Evolutionary conservation across 2,888 invertebrate genomes (phyloP).

Genomic region (Lacanobia wlatinum): DNA sequence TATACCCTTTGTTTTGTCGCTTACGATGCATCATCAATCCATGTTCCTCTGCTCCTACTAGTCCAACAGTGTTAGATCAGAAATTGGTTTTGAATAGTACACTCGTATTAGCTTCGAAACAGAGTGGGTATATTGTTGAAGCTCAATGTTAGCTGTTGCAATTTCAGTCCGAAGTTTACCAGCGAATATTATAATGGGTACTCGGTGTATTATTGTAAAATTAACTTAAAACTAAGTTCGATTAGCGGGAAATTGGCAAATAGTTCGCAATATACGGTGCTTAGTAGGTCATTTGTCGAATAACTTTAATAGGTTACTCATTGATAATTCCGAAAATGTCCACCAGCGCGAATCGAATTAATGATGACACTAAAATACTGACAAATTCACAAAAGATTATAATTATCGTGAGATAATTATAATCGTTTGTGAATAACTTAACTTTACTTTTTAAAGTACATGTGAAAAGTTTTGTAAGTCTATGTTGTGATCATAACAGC

Average conservation of each 20-base stretch:
- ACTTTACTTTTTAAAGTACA: too few relatives aligned
- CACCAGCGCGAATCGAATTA: too few relatives aligned
- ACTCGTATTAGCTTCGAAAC: conserved; percentile 28
- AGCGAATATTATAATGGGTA: conserved; percentile 1
- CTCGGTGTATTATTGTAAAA: background rate
- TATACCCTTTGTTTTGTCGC: too few relatives aligned
- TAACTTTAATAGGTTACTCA: background rate
- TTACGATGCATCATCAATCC: too few relatives aligned
- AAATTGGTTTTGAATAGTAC: conserved; percentile 57
- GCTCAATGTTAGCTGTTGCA: conserved; percentile 19
- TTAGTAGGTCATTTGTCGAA: background rate
- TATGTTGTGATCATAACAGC: too few relatives aligned
- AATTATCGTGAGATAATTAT: too few relatives aligned
- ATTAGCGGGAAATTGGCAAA: conserved; percentile 1
- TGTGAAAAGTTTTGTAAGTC: too few relatives aligned
- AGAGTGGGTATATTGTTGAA: conserved; percentile 25
- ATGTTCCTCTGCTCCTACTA: too few relatives aligned
- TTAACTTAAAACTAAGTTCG: conserved; percentile 6
- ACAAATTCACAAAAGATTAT: too few relatives aligned
- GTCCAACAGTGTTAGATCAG: conserved; percentile 23
- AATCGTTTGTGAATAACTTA: too few relatives aligned
- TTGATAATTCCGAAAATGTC: too few relatives aligned
- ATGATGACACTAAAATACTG: too few relatives aligned
- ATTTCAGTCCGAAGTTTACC: conserved; percentile 25
- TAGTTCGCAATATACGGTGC: background rate